Evolutionary conservation across 2,888 invertebrate species (phyloP).

Genomic region (Pyrocoelia pectoralis): DNA sequence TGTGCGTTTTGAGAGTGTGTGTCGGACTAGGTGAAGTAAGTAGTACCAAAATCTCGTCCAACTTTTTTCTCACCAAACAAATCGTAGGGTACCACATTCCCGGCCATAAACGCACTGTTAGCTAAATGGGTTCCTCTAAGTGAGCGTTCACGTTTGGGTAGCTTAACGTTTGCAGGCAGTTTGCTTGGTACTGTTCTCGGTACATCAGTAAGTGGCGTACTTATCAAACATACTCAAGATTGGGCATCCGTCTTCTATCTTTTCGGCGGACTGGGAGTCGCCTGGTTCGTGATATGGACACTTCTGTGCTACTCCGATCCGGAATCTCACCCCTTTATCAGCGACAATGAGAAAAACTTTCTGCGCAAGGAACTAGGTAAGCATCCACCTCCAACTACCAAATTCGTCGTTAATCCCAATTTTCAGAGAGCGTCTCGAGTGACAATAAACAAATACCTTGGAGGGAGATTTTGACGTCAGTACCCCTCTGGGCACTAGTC

Average conservation of each 20-base stretch:
- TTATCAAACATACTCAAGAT: slow-evolving; percentile 70
- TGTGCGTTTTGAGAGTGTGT: slow-evolving; percentile 75
- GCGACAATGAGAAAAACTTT: slow-evolving; percentile 73
- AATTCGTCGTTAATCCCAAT: neutral
- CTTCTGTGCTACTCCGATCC: slow-evolving; percentile 65
- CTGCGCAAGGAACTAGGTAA: slow-evolving; percentile 70
- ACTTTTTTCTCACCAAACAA: neutral
- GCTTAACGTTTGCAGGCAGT: slow-evolving; percentile 68
- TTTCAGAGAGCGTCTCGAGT: slow-evolving; percentile 26
- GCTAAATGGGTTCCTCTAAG: slow-evolving; percentile 68
- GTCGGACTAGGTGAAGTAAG: slow-evolving; percentile 70
- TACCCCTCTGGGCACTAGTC: slow-evolving; percentile 77
- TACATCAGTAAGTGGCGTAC: slow-evolving; percentile 62
- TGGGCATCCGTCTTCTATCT: slow-evolving; percentile 85
- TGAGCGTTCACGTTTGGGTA: slow-evolving; percentile 66
- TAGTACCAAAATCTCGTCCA: slow-evolving; percentile 55
- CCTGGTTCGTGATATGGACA: slow-evolving; percentile 69
- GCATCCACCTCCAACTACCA: slow-evolving; percentile 12
- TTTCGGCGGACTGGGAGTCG: slow-evolving; percentile 76
- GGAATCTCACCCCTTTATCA: slow-evolving; percentile 76
- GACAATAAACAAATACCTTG: slow-evolving; percentile 57
- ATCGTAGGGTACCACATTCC: slow-evolving; percentile 66
- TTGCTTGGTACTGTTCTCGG: slow-evolving; percentile 58
- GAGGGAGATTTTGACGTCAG: slow-evolving; percentile 73
- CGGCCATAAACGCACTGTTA: slow-evolving; percentile 67